Percentiles rank a stretch among this genome's conserved stretches.
Evolutionary conservation across 2,888 invertebrate species (phyloP).

Genomic region (Zygogramma bicolorata): DNA sequence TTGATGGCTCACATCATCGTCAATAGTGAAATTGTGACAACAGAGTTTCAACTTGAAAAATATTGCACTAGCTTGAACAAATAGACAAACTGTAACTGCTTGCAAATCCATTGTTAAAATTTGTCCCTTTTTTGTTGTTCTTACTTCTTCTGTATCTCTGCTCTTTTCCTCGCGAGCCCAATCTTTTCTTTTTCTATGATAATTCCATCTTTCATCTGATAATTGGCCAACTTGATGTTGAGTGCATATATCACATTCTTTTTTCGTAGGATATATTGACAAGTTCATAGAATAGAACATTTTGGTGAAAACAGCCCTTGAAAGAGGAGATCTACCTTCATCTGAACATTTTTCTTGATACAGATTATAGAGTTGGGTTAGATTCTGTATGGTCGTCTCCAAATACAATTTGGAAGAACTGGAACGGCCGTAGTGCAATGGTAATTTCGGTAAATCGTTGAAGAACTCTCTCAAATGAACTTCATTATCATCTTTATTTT

Average conservation of each 20-base stretch:
- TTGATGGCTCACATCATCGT: slow-evolving; percentile 42
- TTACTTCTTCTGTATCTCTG: slow-evolving; percentile 6
- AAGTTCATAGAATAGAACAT: slow-evolving; percentile 26
- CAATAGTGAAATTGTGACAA: slow-evolving; percentile 54
- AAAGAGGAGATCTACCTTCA: background rate
- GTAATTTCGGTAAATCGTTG: slow-evolving; percentile 45
- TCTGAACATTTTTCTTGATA: slow-evolving; percentile 17
- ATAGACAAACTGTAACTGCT: slow-evolving; percentile 47
- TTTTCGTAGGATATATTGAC: slow-evolving; percentile 28
- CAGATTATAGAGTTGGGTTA: slow-evolving; percentile 19
- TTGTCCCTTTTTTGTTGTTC: background rate
- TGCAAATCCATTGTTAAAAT: slow-evolving; percentile 23
- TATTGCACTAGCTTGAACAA: slow-evolving; percentile 42
- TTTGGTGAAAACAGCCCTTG: background rate
- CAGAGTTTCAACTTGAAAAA: slow-evolving; percentile 54
- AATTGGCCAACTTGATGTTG: slow-evolving; percentile 31
- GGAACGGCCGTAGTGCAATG: slow-evolving; percentile 48
- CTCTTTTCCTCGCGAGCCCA: background rate
- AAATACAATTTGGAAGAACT: slow-evolving; percentile 47
- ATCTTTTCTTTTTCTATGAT: slow-evolving; percentile 5
- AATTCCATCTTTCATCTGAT: slow-evolving; percentile 22
- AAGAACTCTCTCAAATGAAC: slow-evolving; percentile 34
- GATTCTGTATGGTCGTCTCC: slow-evolving; percentile 34
- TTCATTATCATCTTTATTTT: background rate
- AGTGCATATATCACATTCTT: slow-evolving; percentile 39